These are phyloP conservation scores for Rhingia rostrata DNA, from an alignment of 2,888 invertebrate species.

Conservation along the genomic window DNA sequence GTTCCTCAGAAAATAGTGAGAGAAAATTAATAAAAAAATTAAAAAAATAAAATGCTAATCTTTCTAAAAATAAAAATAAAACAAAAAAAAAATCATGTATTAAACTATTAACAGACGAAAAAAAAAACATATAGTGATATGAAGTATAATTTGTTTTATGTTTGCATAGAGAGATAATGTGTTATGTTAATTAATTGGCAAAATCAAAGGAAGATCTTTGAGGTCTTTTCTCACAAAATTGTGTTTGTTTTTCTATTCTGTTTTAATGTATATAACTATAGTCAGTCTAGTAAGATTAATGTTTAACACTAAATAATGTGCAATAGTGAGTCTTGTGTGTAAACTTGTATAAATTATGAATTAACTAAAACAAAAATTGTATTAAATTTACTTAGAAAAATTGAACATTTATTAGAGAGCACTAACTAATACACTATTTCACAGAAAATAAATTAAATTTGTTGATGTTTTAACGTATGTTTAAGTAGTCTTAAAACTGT, in stretches of 20 bases:
- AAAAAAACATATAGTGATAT: conserved; percentile 34
- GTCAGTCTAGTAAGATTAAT: conserved; percentile 24
- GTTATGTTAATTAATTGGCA: conserved; percentile 39
- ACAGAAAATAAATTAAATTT: conserved; percentile 55
- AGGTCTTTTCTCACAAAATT: neutral
- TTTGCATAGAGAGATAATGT: conserved; percentile 47
- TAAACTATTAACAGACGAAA: conserved; percentile 50
- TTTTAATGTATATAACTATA: conserved; percentile 27
- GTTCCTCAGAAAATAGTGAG: conserved; percentile 86
- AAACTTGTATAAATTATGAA: conserved; percentile 45
- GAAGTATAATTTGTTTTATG: conserved; percentile 39
- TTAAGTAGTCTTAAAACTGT: conserved; percentile 65
- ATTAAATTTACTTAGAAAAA: conserved; percentile 58
- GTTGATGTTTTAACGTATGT: conserved; percentile 69
- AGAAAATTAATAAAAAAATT: conserved; percentile 75
- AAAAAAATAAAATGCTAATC: conserved; percentile 70
- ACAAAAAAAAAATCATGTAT: conserved; percentile 75
- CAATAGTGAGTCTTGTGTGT: conserved; percentile 57
- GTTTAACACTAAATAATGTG: conserved; percentile 60
- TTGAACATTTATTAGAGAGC: conserved; percentile 57
- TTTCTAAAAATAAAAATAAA: conserved; percentile 77
- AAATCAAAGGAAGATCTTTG: conserved; percentile 11
- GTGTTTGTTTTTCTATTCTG: conserved; percentile 1
- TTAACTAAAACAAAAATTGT: conserved; percentile 23
- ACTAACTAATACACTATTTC: conserved; percentile 50